Base-by-base conservation (phyloP, 1,140 invertebrate species). In the Pentalonia nigronervosa region DNA sequence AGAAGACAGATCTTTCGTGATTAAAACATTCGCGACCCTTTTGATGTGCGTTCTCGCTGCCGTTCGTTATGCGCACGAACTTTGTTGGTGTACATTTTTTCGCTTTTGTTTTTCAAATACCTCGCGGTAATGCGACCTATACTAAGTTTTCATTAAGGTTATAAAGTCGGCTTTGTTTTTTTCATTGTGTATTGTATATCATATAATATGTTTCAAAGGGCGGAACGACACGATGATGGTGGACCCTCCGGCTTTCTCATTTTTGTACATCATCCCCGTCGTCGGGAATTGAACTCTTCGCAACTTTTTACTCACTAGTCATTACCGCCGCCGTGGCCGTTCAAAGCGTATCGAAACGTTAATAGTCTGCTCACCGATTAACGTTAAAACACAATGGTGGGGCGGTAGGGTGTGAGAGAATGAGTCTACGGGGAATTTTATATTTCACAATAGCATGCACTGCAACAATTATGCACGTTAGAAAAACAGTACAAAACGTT, bases 101-200 rank as follows among this genome's bases (percentile, higher is more conserved):
- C 21, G 45, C 48, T 92, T 83, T 92, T 92, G 76, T 84, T 81
- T 84, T 48, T 53, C 23, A n/a, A 67, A 83, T 67, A 25, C 9
- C n/a, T 7, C 25, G 34, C 25, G 3, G 67, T 91, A 83, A 92
- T 92, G n/a, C 47, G 67, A 36, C n/a, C n/a, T 84, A 17, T 67
- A 56, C 47, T 34, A 56, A 84, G 81, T 93, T 86, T 93, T 93
- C 76, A 93, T 93, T 86, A 93, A 56, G 36, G 34, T 53, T 93
- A 36, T 83, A 93, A 86, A 86, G 48, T 93, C 25, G 34, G n/a
- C 23, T 84, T 93, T 86, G 81, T 84, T 84, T 93, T 84, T 93
- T 86, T 25, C 21, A 67, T 36, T 91, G 41, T 41, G 36, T 34
- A 91, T 91, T 76, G 36, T 91, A 53, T 53, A 48, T 48, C 7